Evolutionary conservation across 2,888 invertebrate genomes (phyloP), one percentile per base, ranked within the genome.

Genomic region (Apodemia zela): DNA sequence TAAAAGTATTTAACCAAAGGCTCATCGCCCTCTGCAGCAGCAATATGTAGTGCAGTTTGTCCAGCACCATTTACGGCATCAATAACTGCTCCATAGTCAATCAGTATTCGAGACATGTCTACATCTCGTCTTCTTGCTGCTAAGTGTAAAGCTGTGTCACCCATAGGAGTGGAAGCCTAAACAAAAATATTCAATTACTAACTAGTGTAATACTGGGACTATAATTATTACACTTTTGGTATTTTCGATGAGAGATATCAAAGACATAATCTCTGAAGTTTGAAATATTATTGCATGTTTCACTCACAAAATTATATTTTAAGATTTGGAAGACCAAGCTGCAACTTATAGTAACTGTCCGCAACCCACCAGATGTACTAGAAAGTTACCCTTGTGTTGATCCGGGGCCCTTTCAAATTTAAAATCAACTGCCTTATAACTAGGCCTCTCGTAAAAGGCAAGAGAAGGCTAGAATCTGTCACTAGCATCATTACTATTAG

Each of bases 11-110:
- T 99, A 58, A 99, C 96, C 68, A 99, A 91, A 0, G 95, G 94
- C 79, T 99, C 99, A 79, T 99, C 99, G 0, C 99, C 99, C 80
- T 98, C 97, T 45, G 97, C 97, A 4, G 99, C 98, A 0, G 98
- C 98, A 71, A 99, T 97, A 82, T 99, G 99, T 60, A 99, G 89
- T 0, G 99, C 94, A 0, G 99, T 98, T 85, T 98, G 97, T 0
- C 99, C 99, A 66, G 98, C 96, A 4, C 97, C 96, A 81, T 99
- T 99, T 81, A 97, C 96, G 63, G 96, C 95, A 80, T 99, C 99
- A 65, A 99, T 97, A 69, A 94, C 94, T 8, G 98, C 97, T 47
- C 98, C 98, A 76, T 97, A 96, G 84, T 99, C 98, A 42, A 98
- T 96, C 75, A 99, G 93, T 72, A 98, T 96, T 63, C 97, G 93